Conservation (phyloP, 1,140 invertebrate genomes). For the Acromyrmex charruanus region DNA sequence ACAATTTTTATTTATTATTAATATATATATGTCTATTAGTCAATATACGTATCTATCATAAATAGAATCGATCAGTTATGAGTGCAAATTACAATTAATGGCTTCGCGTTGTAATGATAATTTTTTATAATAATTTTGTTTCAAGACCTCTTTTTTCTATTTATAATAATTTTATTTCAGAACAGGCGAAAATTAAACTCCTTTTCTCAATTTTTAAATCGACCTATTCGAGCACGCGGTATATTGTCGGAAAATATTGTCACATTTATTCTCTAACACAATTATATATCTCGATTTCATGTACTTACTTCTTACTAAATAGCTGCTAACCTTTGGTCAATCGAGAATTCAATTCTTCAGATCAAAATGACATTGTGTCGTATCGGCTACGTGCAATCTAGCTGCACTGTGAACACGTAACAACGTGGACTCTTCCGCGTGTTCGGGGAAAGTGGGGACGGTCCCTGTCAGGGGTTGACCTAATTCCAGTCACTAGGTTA, state of each 20-base stretch:
- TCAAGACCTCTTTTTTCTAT: no score
- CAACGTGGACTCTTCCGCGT: constrained; percentile 57
- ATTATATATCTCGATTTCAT: background rate
- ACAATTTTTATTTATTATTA: background rate
- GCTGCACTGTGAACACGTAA: constrained; percentile 17
- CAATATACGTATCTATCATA: background rate
- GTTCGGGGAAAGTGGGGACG: constrained; percentile 39
- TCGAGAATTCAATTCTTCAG: constrained; percentile 1
- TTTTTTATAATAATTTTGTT: background rate
- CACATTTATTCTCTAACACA: background rate
- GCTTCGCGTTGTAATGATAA: background rate
- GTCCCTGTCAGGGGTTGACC: constrained; percentile 77
- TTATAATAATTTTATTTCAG: background rate
- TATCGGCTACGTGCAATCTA: constrained; percentile 6
- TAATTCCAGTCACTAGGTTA: constrained; percentile 77
- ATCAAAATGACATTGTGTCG: constrained; percentile 28
- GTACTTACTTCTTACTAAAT: background rate
- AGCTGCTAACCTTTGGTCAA: constrained; percentile 9
- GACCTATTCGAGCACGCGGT: background rate
- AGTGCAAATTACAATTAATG: background rate
- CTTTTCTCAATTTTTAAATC: background rate
- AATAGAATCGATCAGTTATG: constrained; percentile 6
- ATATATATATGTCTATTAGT: background rate
- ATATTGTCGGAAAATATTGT: background rate
- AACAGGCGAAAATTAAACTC: background rate